phyloP scores from a whole-genome alignment of 1,140 invertebrate species.

The Chionoecetes opilio region DNA sequence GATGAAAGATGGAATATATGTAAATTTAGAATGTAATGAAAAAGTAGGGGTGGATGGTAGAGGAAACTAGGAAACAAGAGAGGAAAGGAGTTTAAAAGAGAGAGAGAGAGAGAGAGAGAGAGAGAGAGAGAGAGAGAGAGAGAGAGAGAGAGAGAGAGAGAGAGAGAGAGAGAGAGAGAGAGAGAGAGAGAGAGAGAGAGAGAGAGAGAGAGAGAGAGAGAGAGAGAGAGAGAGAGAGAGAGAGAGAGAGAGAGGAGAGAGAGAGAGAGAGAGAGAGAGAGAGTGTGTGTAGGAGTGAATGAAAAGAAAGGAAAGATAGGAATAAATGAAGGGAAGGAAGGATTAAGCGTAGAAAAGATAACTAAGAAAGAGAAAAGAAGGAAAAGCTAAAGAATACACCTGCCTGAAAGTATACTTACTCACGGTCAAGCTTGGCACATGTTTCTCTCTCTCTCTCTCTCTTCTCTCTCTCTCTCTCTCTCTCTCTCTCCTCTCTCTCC shows the following conservation, averaged over 20 bases:
- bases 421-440: too few relatives aligned
- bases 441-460: too few relatives aligned
- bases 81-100: not conserved
- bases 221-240: not conserved
- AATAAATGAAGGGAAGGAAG: not conserved
- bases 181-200: constrained; percentile 18
- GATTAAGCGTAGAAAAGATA: not conserved
- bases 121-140: not conserved
- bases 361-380: too few relatives aligned
- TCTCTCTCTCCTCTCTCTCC: too few relatives aligned
- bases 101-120: not conserved
- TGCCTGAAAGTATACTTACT: too few relatives aligned
- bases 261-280: not conserved
- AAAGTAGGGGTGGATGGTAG: not conserved
- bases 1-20: not conserved
- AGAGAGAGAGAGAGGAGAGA: not conserved
- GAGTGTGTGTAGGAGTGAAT: not conserved
- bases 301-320: too few relatives aligned
- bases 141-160: not conserved
- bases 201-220: not conserved
- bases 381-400: too few relatives aligned
- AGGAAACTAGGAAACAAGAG: not conserved
- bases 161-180: not conserved
- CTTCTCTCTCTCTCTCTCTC: too few relatives aligned
- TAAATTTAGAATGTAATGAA: too few relatives aligned